Percentiles rank a stretch among this genome's conserved stretches.
These are phyloP conservation scores for Agrotis ipsilon DNA, from an alignment of 2,888 invertebrate genomes.

Conservation along the genomic window DNA sequence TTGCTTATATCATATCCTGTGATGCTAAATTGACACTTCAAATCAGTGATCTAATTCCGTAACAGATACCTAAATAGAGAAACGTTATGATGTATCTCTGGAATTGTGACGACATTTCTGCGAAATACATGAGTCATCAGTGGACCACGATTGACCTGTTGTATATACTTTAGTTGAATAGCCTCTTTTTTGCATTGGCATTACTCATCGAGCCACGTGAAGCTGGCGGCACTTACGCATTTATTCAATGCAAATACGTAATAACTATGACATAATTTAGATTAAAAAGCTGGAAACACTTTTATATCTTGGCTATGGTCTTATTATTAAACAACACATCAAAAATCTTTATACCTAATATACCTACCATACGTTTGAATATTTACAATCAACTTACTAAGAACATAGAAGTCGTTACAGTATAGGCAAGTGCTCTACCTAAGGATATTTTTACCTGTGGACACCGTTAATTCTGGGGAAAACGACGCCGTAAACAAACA, in stretches of 20 bases:
- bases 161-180: constrained; percentile 68
- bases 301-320: background rate
- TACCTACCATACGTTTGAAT: too few species aligned
- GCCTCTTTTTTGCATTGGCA: constrained; percentile 79
- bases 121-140: constrained; percentile 82
- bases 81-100: constrained; percentile 71
- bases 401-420: background rate
- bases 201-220: constrained; percentile 83
- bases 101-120: constrained; percentile 85
- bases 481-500: too few species aligned
- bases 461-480: too few species aligned
- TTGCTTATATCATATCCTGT: constrained; percentile 68
- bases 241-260: constrained; percentile 82
- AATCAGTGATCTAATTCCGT: constrained; percentile 74
- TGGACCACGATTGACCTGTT: constrained; percentile 77
- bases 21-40: constrained; percentile 70
- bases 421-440: too few species aligned
- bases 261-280: constrained; percentile 55
- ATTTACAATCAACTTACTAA: background rate
- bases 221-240: constrained; percentile 73
- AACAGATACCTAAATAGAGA: constrained; percentile 56
- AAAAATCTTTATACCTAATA: too few species aligned
- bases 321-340: too few species aligned
- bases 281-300: background rate
- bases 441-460: too few species aligned